Evolutionary conservation across 2,888 invertebrate species (phyloP).

Genomic region (Sesia bembeciformis): DNA sequence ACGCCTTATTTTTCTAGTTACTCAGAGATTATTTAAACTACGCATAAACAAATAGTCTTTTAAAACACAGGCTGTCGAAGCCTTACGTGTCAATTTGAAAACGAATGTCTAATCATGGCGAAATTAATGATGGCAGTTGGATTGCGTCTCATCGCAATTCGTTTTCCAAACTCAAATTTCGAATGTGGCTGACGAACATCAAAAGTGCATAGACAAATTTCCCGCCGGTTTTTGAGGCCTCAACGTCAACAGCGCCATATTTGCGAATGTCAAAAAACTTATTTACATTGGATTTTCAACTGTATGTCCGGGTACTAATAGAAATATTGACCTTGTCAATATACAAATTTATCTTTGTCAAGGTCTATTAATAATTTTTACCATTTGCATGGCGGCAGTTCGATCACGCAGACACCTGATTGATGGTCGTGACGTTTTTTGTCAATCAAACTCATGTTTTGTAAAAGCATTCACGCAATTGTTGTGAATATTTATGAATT

Average conservation of each 20-base stretch:
- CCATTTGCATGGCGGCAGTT: slow-evolving; percentile 20
- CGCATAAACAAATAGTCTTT: too few relatives aligned
- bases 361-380: slow-evolving; percentile 18
- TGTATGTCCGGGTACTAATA: slow-evolving; percentile 9
- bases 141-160: slow-evolving; percentile 29
- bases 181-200: slow-evolving; percentile 21
- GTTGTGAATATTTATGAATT: slow-evolving; percentile 66
- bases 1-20: too few relatives aligned
- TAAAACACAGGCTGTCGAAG: too few relatives aligned
- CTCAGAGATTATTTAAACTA: too few relatives aligned
- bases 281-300: slow-evolving; percentile 22
- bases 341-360: neutral
- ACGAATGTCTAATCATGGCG: neutral
- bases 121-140: slow-evolving; percentile 20
- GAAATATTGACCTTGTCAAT: slow-evolving; percentile 5
- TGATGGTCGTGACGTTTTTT: slow-evolving; percentile 55
- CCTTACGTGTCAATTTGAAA: neutral
- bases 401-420: slow-evolving; percentile 52
- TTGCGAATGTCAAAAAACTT: slow-evolving; percentile 27
- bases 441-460: slow-evolving; percentile 54
- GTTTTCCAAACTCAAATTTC: slow-evolving; percentile 24
- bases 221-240: slow-evolving; percentile 38
- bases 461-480: slow-evolving; percentile 51
- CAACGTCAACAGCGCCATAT: slow-evolving; percentile 26
- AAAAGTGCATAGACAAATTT: slow-evolving; percentile 59